phyloP scores from a whole-genome alignment of 2,113 vertebrate genomes.

The Pogona vitticeps region DNA sequence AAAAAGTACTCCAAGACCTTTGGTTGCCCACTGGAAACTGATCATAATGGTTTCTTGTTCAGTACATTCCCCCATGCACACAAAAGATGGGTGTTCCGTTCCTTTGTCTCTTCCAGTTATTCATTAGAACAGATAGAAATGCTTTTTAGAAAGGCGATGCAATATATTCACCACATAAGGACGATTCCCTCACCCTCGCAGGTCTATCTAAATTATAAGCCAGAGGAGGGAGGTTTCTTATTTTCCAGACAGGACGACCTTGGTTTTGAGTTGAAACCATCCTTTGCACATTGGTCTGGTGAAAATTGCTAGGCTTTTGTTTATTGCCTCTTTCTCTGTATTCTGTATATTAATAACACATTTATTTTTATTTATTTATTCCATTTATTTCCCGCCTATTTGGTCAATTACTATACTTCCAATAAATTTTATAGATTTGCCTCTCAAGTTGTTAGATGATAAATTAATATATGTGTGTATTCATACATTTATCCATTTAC shows the following conservation, averaged over 20 bases:
- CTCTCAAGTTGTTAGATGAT: no score
- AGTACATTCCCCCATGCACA: not conserved
- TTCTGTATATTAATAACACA: not conserved
- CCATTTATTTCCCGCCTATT: no score
- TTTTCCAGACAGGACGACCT: not conserved
- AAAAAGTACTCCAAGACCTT: not conserved
- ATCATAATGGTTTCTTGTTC: not conserved
- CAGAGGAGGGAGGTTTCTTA: no score
- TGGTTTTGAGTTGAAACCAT: not conserved
- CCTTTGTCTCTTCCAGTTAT: not conserved
- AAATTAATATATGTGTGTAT: no score
- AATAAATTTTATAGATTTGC: no score
- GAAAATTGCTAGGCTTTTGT: not conserved
- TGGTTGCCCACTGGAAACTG: not conserved
- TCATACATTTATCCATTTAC: no score
- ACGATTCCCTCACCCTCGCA: no score
- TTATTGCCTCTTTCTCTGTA: no score
- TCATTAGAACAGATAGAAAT: not conserved
- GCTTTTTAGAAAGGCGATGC: not conserved
- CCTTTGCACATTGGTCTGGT: no score
- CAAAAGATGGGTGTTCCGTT: fast-evolving
- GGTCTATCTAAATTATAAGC: not conserved
- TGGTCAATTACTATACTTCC: no score
- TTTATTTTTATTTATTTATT: no score
- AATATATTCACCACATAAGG: not conserved